phyloP scores from a whole-genome alignment of 1,140 invertebrate species.

The Dryas iulia region DNA sequence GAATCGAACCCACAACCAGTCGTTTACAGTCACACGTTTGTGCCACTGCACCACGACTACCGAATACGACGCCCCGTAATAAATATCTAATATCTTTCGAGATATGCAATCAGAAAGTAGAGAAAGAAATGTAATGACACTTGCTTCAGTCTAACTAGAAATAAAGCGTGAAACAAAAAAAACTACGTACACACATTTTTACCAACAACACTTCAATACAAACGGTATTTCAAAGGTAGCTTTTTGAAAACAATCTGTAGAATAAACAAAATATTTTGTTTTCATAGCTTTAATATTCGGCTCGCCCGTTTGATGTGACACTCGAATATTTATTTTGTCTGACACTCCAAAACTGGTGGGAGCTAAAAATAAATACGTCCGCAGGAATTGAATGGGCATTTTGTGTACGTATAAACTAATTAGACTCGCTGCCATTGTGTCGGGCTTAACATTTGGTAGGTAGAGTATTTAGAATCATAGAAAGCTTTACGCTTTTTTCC shows the following conservation, averaged over 20 bases:
- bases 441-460: neutral
- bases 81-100: too few species aligned
- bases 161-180: too few species aligned
- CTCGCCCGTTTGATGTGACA: constrained; percentile 26
- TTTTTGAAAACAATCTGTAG: constrained; percentile 14
- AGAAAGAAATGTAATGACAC: too few species aligned
- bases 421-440: neutral
- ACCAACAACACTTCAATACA: neutral
- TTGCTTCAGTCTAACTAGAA: too few species aligned
- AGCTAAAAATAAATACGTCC: constrained; percentile 10
- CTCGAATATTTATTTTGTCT: constrained; percentile 23
- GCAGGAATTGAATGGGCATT: neutral
- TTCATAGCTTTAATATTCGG: constrained; percentile 10
- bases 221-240: constrained; percentile 4
- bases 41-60: too few species aligned
- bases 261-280: constrained; percentile 20
- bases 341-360: constrained; percentile 12
- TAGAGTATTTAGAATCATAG: neutral
- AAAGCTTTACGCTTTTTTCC: neutral
- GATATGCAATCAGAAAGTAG: too few species aligned
- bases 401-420: neutral
- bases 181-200: neutral
- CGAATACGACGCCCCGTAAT: too few species aligned
- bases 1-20: too few species aligned
- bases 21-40: too few species aligned